Evolutionary conservation across 2,888 invertebrate species (phyloP), one percentile per base, ranked within the genome.

Genomic region (Phengaris arion): DNA sequence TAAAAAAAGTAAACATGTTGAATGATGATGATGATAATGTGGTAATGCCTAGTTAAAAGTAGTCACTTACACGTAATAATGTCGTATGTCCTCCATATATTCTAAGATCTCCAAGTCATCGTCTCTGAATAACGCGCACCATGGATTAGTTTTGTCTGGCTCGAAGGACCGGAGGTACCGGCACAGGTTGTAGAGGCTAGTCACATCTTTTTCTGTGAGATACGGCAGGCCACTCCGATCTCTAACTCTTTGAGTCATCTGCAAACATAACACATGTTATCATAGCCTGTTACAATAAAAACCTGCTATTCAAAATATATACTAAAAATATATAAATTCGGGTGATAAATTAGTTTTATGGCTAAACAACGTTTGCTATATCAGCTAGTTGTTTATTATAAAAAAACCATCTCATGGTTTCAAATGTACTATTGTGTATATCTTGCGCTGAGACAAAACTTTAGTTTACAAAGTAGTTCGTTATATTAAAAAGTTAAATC

Each of bases 111-210:
- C 88, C 5, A 96, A 87, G 80, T 97, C 96, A 5, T 94, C 88
- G 77, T 94, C 94, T 74, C 93, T 94, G 84, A 97, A 97, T 55
- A 93, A 86, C 0, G 95, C 94, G 83, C 97, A 97, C 96, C 96
- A 97, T 0, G 96, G 89, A 12, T 96, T 95, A 82, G 86, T 78
- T 13, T 54, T 80, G 0, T 74, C 74, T 0, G 74, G 13, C 1
- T 80, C 74, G 64, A 75, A 96, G 4, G 96, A 95, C 83, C 96
- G 95, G 78, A 96, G 95, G 83, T 94, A 96, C 13, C 96, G 94
- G 81, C 97, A 97, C 85, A 95, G 94, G 79, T 96, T 95, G 83
- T 95, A 96, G 89, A 96, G 95, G 45, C 94, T 86, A 76, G 92
- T 86, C 15, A 96, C 88, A 52, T 94, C 82, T 6, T 78, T 80